phyloP scores from a whole-genome alignment of 2,113 vertebrate species.

The Pygoscelis adeliae region DNA sequence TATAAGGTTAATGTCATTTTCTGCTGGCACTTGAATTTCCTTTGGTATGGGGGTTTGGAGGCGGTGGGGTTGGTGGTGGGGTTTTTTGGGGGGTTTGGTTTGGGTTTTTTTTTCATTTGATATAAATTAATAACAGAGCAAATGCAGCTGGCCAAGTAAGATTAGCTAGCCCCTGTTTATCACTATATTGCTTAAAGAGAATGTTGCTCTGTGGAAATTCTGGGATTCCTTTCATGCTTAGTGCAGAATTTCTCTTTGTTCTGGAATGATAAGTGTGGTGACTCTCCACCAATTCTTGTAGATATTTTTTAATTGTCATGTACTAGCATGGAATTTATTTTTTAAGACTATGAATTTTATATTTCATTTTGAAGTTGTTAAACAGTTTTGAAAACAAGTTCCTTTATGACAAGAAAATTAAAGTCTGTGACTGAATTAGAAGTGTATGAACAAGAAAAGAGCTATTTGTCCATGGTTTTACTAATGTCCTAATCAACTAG shows the following conservation, averaged over 20 bases:
- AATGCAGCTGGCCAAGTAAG: constrained; percentile 4
- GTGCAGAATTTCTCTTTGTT: background rate
- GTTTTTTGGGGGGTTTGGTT: no score
- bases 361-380: background rate
- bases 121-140: constrained; percentile 17
- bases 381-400: background rate
- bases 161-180: constrained; percentile 35
- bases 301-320: background rate
- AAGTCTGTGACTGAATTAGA: background rate
- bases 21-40: background rate
- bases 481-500: background rate
- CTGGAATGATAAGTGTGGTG: background rate
- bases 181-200: background rate
- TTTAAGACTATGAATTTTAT: no score
- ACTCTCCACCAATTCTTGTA: background rate
- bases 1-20: background rate
- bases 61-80: background rate
- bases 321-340: background rate
- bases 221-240: constrained; percentile 10
- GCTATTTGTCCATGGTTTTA: background rate
- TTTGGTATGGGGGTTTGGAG: background rate
- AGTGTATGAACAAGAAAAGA: background rate
- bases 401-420: background rate
- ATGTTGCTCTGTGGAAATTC: background rate
- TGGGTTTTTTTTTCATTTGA: background rate